phyloP scores from a whole-genome alignment of 2,113 vertebrate genomes.

The Symphodus melops region DNA sequence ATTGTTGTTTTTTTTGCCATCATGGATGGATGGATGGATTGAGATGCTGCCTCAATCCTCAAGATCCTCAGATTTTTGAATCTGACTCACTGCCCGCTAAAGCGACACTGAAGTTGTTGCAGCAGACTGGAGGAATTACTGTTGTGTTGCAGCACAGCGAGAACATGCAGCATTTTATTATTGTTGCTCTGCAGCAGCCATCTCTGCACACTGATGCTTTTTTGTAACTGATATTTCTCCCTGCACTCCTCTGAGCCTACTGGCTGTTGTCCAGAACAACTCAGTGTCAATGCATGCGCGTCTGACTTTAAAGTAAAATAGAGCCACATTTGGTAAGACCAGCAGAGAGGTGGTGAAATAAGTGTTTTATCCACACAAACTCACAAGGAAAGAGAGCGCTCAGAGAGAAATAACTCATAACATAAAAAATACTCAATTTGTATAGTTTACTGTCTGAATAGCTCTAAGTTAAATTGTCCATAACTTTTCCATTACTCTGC shows the following conservation, averaged over 20 bases:
- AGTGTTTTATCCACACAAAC: not conserved
- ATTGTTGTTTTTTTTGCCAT: no score
- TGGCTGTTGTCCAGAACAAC: conserved; percentile 31
- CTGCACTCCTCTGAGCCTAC: conserved; percentile 12
- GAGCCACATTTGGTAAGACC: not conserved
- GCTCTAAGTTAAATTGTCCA: conserved; percentile 42
- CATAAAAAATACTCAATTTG: conserved; percentile 22
- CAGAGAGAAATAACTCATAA: conserved; percentile 28
- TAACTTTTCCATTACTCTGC: conserved; percentile 54
- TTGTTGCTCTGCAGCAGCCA: conserved; percentile 37
- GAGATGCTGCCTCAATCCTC: not conserved
- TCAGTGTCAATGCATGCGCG: conserved; percentile 4
- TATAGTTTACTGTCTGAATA: conserved; percentile 21
- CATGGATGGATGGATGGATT: not conserved
- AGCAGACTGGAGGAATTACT: conserved; percentile 43
- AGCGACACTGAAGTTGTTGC: conserved; percentile 22
- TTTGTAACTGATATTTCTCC: conserved; percentile 21
- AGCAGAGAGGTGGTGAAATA: no score
- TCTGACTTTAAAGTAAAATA: conserved; percentile 9
- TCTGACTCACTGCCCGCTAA: conserved; percentile 49
- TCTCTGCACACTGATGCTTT: conserved; percentile 13
- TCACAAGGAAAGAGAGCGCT: not conserved
- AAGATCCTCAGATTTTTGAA: not conserved
- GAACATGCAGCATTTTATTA: conserved; percentile 36
- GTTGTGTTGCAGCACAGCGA: conserved; percentile 34